Percentiles rank a stretch among this genome's conserved stretches.
Evolutionary conservation across 2,888 invertebrate species (phyloP).

Genomic region (Nephrotoma flavescens): DNA sequence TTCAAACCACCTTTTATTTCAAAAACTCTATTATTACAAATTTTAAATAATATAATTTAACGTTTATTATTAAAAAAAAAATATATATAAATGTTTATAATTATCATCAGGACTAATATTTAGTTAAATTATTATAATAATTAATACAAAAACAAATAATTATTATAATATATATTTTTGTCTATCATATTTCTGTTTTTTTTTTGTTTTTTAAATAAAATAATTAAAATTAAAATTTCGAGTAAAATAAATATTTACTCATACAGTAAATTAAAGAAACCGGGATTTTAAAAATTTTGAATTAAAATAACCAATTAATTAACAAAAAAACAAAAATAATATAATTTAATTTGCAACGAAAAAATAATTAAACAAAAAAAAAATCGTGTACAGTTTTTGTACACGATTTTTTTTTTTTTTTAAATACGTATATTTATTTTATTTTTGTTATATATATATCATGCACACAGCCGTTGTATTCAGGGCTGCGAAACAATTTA

Average conservation of each 20-base stretch:
- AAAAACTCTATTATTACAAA: neutral
- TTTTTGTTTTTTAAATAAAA: neutral
- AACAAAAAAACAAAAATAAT: neutral
- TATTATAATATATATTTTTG: neutral
- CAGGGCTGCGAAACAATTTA: constrained; percentile 33
- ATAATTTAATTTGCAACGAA: neutral
- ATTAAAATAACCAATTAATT: neutral
- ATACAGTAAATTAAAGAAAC: neutral
- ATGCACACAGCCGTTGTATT: constrained; percentile 46
- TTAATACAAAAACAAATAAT: neutral
- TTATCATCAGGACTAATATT: neutral
- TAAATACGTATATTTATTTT: neutral
- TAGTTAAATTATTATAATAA: neutral
- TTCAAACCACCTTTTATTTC: neutral
- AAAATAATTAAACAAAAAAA: neutral
- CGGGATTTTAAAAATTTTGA: neutral
- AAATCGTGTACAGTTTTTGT: neutral
- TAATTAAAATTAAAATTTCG: neutral
- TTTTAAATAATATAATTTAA: neutral
- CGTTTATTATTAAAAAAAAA: neutral
- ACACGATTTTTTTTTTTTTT: neutral
- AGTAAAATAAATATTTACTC: neutral
- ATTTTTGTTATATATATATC: constrained; percentile 14
- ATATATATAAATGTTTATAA: neutral
- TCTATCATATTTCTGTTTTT: neutral